These are phyloP conservation scores for Ictalurus punctatus DNA, from an alignment of 2,113 vertebrate species.

Conservation along the genomic window DNA sequence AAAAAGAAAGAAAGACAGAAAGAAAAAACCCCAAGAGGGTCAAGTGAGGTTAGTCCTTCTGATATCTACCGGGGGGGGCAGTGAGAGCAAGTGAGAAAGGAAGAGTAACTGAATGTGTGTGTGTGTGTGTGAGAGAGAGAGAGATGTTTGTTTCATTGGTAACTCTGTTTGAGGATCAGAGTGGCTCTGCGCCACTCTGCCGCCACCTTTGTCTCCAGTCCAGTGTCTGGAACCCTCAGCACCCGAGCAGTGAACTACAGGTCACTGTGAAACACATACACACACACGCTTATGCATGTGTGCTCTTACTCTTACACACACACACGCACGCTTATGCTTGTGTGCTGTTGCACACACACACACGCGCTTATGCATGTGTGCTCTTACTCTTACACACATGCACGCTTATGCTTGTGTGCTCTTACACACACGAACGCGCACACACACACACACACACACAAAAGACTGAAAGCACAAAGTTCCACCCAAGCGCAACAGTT, in stretches of 20 bases:
- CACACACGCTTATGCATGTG: background rate
- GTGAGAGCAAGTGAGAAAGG: constrained; percentile 27
- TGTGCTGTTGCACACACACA: background rate
- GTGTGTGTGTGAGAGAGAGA: constrained; percentile 13
- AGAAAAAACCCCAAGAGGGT: background rate
- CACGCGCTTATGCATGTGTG: background rate
- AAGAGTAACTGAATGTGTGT: background rate
- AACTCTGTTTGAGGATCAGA: constrained; percentile 44
- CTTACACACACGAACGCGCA: background rate
- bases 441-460: constrained; percentile 7
- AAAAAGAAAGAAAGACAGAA: background rate
- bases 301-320: too few relatives aligned
- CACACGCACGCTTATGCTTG: background rate
- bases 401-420: too few relatives aligned
- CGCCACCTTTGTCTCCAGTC: constrained; percentile 43
- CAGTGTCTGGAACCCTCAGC: constrained; percentile 47
- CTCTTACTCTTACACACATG: too few relatives aligned
- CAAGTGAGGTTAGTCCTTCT: background rate
- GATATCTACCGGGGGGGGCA: constrained; percentile 26
- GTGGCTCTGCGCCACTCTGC: constrained; percentile 41
- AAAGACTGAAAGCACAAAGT: constrained; percentile 12
- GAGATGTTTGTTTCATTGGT: constrained; percentile 23
- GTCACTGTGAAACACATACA: constrained; percentile 33
- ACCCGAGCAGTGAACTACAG: constrained; percentile 42
- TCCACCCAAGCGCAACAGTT: background rate